phyloP scores from a whole-genome alignment of 2,797 vertebrate species.

The Propithecus deckenii region DNA sequence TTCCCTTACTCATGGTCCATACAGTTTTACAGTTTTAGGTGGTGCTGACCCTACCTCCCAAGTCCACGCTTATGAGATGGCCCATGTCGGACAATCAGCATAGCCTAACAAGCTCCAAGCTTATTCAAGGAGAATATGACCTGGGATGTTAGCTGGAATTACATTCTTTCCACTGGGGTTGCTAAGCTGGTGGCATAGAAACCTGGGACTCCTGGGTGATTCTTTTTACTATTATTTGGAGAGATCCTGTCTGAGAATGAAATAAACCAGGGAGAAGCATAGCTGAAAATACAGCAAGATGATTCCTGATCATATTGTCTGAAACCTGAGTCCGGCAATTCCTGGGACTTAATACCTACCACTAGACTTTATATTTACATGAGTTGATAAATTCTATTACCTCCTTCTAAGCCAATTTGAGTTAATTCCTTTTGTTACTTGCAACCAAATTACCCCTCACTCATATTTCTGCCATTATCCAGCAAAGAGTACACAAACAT shows the following conservation, averaged over 20 bases:
- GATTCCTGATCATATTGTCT: background rate
- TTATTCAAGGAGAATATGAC: background rate
- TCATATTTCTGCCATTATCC: background rate
- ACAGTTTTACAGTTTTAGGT: background rate
- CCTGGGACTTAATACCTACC: background rate
- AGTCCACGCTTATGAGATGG: background rate
- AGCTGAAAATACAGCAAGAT: background rate
- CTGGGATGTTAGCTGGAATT: background rate
- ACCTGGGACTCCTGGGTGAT: background rate
- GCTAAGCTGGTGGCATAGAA: background rate
- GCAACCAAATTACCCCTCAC: background rate
- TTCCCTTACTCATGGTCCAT: background rate
- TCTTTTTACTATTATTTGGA: background rate
- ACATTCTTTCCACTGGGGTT: background rate
- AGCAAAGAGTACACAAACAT: background rate
- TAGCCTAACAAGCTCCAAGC: background rate
- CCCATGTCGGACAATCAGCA: background rate
- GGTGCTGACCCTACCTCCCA: background rate
- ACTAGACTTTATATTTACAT: background rate
- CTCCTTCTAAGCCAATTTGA: background rate
- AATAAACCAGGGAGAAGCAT: background rate
- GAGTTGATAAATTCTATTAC: background rate
- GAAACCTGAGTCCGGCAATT: background rate
- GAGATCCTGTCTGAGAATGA: background rate
- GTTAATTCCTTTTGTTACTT: background rate